phyloP scores from a whole-genome alignment of 2,888 invertebrate genomes.

The Tridacna gigas region DNA sequence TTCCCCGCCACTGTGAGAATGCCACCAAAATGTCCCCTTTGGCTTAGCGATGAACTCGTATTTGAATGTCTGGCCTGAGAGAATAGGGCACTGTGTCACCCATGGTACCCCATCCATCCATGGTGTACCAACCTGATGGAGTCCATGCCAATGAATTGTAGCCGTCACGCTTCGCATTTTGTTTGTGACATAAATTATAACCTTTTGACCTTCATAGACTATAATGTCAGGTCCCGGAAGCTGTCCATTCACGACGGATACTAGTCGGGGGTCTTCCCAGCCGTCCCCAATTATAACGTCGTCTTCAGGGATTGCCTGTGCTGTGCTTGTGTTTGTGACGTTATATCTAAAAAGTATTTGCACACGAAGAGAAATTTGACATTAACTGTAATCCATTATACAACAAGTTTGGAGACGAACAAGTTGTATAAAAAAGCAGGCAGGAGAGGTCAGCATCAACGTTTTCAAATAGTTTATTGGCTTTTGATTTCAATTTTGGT shows the following conservation, averaged over 20 bases:
- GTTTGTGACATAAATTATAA: slow-evolving; percentile 75
- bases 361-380: slow-evolving; percentile 61
- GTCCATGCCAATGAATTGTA: slow-evolving; percentile 82
- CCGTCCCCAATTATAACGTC: slow-evolving; percentile 79
- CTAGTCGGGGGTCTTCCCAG: slow-evolving; percentile 62
- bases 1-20: slow-evolving; percentile 74
- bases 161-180: slow-evolving; percentile 66
- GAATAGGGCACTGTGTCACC: slow-evolving; percentile 80
- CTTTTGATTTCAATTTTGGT: no score
- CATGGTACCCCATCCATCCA: slow-evolving; percentile 79
- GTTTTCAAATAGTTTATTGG: no score
- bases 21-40: slow-evolving; percentile 78
- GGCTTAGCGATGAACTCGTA: slow-evolving; percentile 75
- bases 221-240: slow-evolving; percentile 78
- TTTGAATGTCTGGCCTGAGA: slow-evolving; percentile 75
- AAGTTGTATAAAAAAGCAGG: background rate
- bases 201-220: slow-evolving; percentile 76
- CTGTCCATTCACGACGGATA: slow-evolving; percentile 74
- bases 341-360: slow-evolving; percentile 66
- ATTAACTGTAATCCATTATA: slow-evolving; percentile 69
- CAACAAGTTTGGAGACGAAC: slow-evolving; percentile 63
- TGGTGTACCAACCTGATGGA: slow-evolving; percentile 74
- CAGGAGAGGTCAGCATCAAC: no score
- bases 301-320: slow-evolving; percentile 54
- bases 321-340: slow-evolving; percentile 58